Conservation (phyloP, 1,140 invertebrate species). For the Trichonephila clavata region DNA sequence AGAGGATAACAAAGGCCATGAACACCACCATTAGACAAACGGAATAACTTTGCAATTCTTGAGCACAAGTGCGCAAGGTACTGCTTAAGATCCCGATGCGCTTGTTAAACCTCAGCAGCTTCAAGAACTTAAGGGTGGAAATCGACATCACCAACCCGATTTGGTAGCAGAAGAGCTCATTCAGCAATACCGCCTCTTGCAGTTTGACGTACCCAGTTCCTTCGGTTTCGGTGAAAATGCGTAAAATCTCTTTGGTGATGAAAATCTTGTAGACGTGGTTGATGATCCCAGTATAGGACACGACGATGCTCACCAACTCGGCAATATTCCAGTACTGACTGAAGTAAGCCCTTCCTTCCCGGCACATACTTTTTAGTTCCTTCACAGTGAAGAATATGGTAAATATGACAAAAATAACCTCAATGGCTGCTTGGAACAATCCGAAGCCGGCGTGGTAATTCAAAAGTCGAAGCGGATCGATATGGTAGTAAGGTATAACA, state of each 20-base stretch:
- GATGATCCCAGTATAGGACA: conserved; percentile 81
- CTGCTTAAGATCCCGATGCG: conserved; percentile 81
- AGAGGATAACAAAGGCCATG: conserved; percentile 81
- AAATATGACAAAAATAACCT: conserved; percentile 80
- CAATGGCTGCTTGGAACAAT: conserved; percentile 79
- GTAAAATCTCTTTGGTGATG: conserved; percentile 80
- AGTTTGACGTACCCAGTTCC: conserved; percentile 83
- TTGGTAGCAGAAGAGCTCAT: conserved; percentile 82
- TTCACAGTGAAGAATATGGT: conserved; percentile 82
- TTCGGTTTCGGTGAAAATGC: conserved; percentile 81
- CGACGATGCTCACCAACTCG: conserved; percentile 81
- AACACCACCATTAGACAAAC: conserved; percentile 80
- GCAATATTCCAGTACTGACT: conserved; percentile 82
- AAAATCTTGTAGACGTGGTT: conserved; percentile 82
- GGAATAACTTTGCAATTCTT: conserved; percentile 79
- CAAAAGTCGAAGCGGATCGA: conserved; percentile 81
- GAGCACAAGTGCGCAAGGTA: conserved; percentile 79
- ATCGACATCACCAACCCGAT: conserved; percentile 83
- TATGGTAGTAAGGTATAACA: conserved; percentile 81
- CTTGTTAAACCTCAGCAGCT: conserved; percentile 83
- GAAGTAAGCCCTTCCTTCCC: conserved; percentile 80
- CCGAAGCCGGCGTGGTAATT: conserved; percentile 79
- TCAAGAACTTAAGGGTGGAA: conserved; percentile 83
- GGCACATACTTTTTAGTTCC: conserved; percentile 79
- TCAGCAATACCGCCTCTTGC: conserved; percentile 82